Evolutionary conservation across 2,113 vertebrate species (phyloP).

Genomic region (Acinonyx jubatus): DNA sequence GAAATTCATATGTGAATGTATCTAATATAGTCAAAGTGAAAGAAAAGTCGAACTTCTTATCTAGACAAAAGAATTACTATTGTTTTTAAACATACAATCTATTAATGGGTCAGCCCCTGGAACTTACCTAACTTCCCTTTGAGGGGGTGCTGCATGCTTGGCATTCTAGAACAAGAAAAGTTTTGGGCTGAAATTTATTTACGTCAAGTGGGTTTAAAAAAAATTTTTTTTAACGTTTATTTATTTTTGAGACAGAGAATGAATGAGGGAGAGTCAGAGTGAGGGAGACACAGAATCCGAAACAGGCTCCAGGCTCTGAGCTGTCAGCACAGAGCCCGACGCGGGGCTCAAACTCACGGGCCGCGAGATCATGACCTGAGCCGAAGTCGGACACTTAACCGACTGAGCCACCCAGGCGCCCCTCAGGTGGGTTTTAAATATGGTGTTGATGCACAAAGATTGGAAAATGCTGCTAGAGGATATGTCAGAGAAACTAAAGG

Average conservation of each 20-base stretch:
- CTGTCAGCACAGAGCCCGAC: too few species aligned
- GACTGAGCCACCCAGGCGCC: too few species aligned
- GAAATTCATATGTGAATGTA: not conserved
- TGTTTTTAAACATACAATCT: constrained; percentile 48
- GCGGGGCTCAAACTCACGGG: too few species aligned
- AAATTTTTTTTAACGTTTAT: too few species aligned
- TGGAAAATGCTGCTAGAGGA: constrained; percentile 2
- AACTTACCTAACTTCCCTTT: constrained; percentile 10
- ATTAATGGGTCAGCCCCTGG: not conserved
- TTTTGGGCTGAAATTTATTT: constrained; percentile 34
- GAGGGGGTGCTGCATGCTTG: not conserved
- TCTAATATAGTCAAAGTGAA: not conserved
- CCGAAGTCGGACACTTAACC: too few species aligned
- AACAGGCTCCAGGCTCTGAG: too few species aligned
- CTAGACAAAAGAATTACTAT: not conserved
- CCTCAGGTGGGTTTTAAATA: constrained; percentile 28
- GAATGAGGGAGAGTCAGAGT: too few species aligned
- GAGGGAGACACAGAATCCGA: too few species aligned
- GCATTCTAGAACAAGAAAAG: constrained; percentile 7
- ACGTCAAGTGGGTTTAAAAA: constrained; percentile 5
- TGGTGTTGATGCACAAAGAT: not conserved
- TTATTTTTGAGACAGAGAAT: too few species aligned
- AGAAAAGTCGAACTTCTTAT: constrained; percentile 11
- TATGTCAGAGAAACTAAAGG: constrained; percentile 5
- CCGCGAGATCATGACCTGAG: too few species aligned